Base-by-base conservation (phyloP, 2,888 invertebrate species). In the Apamea sordens region DNA sequence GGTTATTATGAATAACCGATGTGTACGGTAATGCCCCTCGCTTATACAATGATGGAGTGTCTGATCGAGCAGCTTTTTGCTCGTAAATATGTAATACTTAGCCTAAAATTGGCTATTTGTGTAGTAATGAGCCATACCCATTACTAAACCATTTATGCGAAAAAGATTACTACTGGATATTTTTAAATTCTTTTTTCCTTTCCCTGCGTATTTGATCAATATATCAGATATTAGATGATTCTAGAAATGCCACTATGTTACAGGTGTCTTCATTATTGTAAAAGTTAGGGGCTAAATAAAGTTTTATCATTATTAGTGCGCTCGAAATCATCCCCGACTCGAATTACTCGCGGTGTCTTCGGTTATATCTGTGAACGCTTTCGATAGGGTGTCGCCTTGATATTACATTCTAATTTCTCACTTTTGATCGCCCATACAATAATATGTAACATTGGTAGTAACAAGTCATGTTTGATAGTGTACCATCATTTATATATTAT, bases 351-450 rank as follows among this genome's bases (percentile, higher is more conserved):
- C 50, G 69, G 61, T 75, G 78, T 73, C 75, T 72, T 78, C 63
- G 47, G 50, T 74, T 64, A 63, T 76, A 74, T 76, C 53, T 76
- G 76, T 83, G 80, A 82, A 67, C 67, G 86, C 84, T 89, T 86
- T 79, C 44, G 41, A 79, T 75, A 76, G 72, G 79, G 81, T 82
- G 75, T 81, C 65, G 82, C 82, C 75, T 86, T 86, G 80, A 87
- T 85, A 85, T 76, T 82, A 77, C 68, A 63, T 83, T 84, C 63
- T 74, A 68, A 75, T 61, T 76, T 73, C 61, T 76, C 59, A 71
- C n/a, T 64, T 65, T 53, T n/a, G 73, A 61, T 71, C 73, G 86
- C 28, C 79, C 56, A 63, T 78, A 73, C 2, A 74, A 70, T 68
- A 65, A 70, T 68, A 65, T 78, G 77, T 74, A 50, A 69, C 41